Base-by-base conservation (phyloP, 1,140 invertebrate genomes). In the Chironomus tepperi region DNA sequence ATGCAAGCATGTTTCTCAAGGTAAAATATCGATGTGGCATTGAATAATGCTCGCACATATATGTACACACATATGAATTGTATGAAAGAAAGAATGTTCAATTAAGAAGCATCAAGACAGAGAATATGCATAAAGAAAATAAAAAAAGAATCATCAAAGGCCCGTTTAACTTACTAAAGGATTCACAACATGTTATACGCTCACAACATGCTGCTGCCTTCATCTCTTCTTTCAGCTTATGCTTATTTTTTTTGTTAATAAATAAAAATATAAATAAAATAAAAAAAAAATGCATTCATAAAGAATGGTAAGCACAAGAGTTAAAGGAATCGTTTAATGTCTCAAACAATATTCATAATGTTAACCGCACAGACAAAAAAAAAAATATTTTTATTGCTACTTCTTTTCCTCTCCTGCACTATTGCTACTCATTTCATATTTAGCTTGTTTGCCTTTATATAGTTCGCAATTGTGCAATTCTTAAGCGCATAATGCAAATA, bases 311-410 rank as follows among this genome's bases (percentile, higher is more conserved):
- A 34, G 5, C 24, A 34, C 24, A 34, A 57, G 47, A 57, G 47
- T 57, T 57, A 70, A 70, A 18, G 65, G 65, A 70, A 70, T 70
- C 65, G 19, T 70, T 70, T 70, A 70, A 70, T 70, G 65, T 70
- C 65, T 70, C 65, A 70, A 70, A 70, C 65, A 70, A 70, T 70
- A 70, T 70, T 70, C 65, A 70, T 70, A 70, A 70, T 70, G 65
- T 70, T 70, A 70, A 70, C 16, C 65, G 47, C 65, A 70, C 65
- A 70, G 19, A 70, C 47, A 70, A 70, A 70, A 70, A 70, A n/a
- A n/a, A 70, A 70, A 34, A 34, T 34, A 34, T 19, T 70, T 21
- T 70, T 70, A 70, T 70, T 70, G 65, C 65, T 70, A 70, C 65
- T 70, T 70, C 12, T 18, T 70, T 34, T 34, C 24, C 24, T 34